Conservation (phyloP, 2,113 vertebrate genomes). For the Peromyscus californicus region DNA sequence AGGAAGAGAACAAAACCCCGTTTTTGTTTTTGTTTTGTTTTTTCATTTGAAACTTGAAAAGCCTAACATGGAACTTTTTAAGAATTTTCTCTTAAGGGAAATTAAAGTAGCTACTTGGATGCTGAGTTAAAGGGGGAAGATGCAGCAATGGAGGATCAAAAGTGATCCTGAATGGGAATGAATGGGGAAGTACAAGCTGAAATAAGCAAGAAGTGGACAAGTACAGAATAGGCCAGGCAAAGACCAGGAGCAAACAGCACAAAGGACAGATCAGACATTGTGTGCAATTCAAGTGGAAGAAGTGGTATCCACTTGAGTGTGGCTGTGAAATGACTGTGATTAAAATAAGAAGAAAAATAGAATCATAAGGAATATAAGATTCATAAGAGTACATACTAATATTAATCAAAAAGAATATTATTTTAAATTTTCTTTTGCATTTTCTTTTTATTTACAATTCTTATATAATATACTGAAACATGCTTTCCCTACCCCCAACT, state of each 20-base stretch:
- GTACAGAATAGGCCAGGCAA: background rate
- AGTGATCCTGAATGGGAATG: background rate
- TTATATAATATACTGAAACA: background rate
- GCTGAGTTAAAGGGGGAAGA: background rate
- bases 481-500: background rate
- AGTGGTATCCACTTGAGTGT: background rate
- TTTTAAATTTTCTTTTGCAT: background rate
- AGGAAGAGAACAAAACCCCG: background rate
- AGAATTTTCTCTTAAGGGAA: background rate
- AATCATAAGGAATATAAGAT: background rate
- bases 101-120: background rate
- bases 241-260: too few species aligned
- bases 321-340: background rate
- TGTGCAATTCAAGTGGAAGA: background rate
- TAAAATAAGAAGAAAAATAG: background rate
- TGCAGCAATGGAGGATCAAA: background rate
- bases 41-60: background rate
- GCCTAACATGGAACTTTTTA: constrained; percentile 12
- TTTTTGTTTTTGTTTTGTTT: too few species aligned
- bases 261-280: background rate
- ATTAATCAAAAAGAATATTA: background rate
- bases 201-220: background rate
- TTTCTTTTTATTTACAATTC: constrained; percentile 43
- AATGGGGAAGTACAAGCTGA: background rate
- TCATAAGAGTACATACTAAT: background rate